A percentile compares a stretch with the other conserved stretches of the same genome.
These are phyloP conservation scores for Steinernema scapterisci DNA, from an alignment of 2,888 invertebrate species.

Conservation along the genomic window DNA sequence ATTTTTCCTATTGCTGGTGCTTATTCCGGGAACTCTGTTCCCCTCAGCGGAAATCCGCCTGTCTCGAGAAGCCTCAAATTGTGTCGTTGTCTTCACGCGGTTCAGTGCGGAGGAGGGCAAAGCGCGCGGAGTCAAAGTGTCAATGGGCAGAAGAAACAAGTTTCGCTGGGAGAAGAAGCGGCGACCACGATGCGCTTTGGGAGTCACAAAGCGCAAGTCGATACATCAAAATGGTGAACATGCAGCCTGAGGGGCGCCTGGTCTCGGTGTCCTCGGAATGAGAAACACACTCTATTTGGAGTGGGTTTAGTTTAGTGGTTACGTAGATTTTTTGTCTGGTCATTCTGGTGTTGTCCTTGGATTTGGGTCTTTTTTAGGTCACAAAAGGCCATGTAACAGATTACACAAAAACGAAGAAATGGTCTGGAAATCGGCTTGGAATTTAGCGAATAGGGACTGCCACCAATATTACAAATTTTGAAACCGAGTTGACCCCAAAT, in stretches of 20 bases:
- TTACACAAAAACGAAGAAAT: too few species aligned
- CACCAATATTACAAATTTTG: not conserved
- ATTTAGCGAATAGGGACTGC: not conserved
- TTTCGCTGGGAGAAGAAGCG: slow-evolving; percentile 1
- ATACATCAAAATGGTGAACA: slow-evolving; percentile 28
- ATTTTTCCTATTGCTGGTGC: too few species aligned
- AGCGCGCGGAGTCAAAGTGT: not conserved
- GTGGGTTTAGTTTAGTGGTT: not conserved
- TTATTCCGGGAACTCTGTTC: too few species aligned
- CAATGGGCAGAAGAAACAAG: not conserved
- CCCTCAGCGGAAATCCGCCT: not conserved
- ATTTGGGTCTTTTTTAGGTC: too few species aligned
- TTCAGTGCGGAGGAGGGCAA: not conserved
- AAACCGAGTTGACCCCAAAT: too few species aligned
- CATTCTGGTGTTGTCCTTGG: not conserved
- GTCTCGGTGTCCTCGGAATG: slow-evolving; percentile 16
- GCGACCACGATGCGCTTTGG: slow-evolving; percentile 29
- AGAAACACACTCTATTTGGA: not conserved
- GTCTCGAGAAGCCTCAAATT: not conserved
- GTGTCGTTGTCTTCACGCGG: not conserved
- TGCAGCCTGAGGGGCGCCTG: slow-evolving; percentile 11
- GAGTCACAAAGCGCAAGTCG: slow-evolving; percentile 32
- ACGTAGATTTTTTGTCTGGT: not conserved
- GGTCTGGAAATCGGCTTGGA: too few species aligned
- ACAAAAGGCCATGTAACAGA: too few species aligned